Percentiles rank a stretch among this genome's conserved stretches.
Evolutionary conservation across 2,888 invertebrate genomes (phyloP).

Genomic region (Spilarctia lutea): DNA sequence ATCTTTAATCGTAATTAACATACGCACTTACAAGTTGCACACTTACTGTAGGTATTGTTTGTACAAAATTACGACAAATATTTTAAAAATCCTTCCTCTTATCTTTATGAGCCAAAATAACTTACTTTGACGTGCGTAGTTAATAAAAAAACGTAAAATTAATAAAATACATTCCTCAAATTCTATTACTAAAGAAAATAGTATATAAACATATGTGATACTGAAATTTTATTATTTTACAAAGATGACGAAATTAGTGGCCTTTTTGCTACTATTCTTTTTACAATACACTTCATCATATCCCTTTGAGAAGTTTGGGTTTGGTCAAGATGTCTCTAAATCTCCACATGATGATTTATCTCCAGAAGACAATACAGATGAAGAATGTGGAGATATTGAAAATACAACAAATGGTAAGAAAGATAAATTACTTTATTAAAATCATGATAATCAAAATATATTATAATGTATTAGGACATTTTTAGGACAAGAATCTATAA

Average conservation of each 20-base stretch:
- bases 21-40: not conserved
- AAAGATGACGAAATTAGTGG: not conserved
- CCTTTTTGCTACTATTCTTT: not conserved
- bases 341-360: too few species aligned
- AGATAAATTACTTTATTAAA: too few species aligned
- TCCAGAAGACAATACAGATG: too few species aligned
- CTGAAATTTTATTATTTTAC: not conserved
- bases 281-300: not conserved
- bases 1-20: not conserved
- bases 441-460: too few species aligned
- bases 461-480: too few species aligned
- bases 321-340: too few species aligned
- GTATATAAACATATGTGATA: not conserved
- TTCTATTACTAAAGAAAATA: not conserved
- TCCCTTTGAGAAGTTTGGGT: too few species aligned
- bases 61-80: not conserved
- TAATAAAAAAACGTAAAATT: not conserved
- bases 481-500: too few species aligned
- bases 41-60: not conserved
- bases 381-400: too few species aligned
- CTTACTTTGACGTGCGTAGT: not conserved
- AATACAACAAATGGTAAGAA: too few species aligned
- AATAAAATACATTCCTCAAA: slow-evolving; percentile 2
- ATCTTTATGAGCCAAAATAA: not conserved
- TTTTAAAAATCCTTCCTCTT: not conserved